phyloP scores from a whole-genome alignment of 2,113 vertebrate genomes.

The Triplophysa dalaica region DNA sequence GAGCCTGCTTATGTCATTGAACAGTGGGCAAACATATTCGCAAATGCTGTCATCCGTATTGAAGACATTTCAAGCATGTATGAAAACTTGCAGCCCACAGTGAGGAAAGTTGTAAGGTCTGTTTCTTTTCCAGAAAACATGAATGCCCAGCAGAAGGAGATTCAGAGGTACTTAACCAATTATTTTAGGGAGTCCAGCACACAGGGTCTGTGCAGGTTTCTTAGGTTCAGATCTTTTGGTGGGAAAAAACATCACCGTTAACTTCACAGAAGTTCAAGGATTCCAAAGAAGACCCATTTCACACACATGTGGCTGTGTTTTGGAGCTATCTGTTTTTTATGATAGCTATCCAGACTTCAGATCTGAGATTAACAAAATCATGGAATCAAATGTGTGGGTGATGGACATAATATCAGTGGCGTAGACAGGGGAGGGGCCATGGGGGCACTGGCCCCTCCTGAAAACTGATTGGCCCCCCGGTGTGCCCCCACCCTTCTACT shows the following conservation, averaged over 20 bases:
- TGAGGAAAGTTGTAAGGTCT: conserved; percentile 13
- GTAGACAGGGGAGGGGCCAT: too few species aligned
- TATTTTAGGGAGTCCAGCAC: conserved; percentile 24
- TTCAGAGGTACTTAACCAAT: conserved; percentile 16
- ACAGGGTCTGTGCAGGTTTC: background rate
- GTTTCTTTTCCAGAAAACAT: conserved; percentile 13
- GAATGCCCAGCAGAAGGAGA: conserved; percentile 21
- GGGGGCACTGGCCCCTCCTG: too few species aligned
- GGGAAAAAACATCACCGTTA: conserved; percentile 17
- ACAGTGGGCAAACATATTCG: too few species aligned
- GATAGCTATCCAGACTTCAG: background rate
- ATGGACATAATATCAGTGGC: background rate
- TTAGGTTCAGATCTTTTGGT: conserved; percentile 23
- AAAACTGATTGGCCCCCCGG: too few species aligned
- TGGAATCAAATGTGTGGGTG: background rate
- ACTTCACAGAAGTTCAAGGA: conserved; percentile 21
- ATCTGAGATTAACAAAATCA: background rate
- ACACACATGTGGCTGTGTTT: background rate
- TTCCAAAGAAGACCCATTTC: conserved; percentile 22
- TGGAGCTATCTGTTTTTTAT: background rate
- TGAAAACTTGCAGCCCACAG: too few species aligned
- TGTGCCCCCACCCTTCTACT: too few species aligned
- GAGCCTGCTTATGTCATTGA: conserved; percentile 46
- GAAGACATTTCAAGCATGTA: too few species aligned
- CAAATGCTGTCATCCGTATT: too few species aligned